Evolutionary conservation across 37 sponge, comb jelly and placozoan species (phyloP).

Genomic region (Aphrocallistes beatrix): DNA sequence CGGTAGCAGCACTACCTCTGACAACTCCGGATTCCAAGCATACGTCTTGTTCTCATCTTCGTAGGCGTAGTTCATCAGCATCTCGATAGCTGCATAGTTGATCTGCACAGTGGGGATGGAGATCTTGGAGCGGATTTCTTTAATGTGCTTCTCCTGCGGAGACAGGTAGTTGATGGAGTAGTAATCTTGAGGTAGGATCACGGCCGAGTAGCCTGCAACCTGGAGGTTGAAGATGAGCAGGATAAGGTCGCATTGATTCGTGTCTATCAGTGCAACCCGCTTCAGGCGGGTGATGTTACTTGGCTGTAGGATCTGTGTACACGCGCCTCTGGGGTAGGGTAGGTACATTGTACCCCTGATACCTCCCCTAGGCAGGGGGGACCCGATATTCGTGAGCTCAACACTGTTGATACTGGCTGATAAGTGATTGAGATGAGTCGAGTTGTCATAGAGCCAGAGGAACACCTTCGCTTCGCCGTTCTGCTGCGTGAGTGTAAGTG

Average conservation of each 20-base stretch:
- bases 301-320: neutral
- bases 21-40: neutral
- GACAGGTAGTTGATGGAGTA: too few species aligned
- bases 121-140: neutral
- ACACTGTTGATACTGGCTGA: neutral
- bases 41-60: neutral
- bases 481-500: neutral
- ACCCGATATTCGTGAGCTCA: neutral
- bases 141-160: neutral
- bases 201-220: neutral
- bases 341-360: neutral
- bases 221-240: neutral
- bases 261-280: neutral
- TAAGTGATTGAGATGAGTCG: neutral
- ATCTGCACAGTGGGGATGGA: neutral
- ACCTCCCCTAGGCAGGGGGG: neutral
- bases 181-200: neutral
- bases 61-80: neutral
- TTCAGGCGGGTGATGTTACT: neutral
- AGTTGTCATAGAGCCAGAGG: conserved; percentile 5
- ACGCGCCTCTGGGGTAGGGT: neutral
- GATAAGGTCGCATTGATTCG: neutral
- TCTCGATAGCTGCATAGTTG: neutral
- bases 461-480: neutral
- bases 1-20: neutral